Evolutionary conservation across 2,888 invertebrate genomes (phyloP), one percentile per base, ranked within the genome.

Genomic region (Dichetophora obliterata): DNA sequence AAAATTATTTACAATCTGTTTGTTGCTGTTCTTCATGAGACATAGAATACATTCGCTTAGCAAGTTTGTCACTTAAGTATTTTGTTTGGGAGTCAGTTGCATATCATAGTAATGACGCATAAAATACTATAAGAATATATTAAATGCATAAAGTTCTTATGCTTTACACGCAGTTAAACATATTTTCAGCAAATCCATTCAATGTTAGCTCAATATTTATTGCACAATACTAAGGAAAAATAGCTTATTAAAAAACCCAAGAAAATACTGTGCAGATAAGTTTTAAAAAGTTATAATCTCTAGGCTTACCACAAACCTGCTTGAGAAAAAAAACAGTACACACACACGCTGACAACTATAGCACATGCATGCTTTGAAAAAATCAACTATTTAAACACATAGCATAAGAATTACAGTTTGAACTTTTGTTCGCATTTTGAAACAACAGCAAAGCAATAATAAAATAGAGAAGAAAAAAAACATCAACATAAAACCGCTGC

Each of bases 401-500:
- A 14, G 54, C 54, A 75, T n/a, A 74, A 74, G 74, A 78, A 75
- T 77, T 77, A 80, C 77, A 78, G 78, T 79, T 78, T 82, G 82
- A 82, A 82, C 82, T 82, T 82, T 82, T 82, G 82, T 82, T 82
- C 82, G 82, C 82, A 82, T 82, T 82, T 82, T 82, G 82, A 80
- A 59, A 76, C 75, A 78, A 75, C 72, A 61, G 65, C 74, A 77
- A 61, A 77, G 59, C 75, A n/a, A 59, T 65, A 76, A 54, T 54
- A 50, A 70, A 48, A 61, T 50, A 75, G 57, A 34, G 43, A 63
- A 34, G 63, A 31, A 50, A 69, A 43, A 80, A 72, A 31, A 31
- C 31, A 22, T 22, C 0, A 48, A 48, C 37, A 27, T 24, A 68
- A n/a, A 48, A 50, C 68, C 43, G 27, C 50, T 22, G 68, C 48